Conservation (phyloP, 1,140 invertebrate species). For the Diorhabda elongata region DNA sequence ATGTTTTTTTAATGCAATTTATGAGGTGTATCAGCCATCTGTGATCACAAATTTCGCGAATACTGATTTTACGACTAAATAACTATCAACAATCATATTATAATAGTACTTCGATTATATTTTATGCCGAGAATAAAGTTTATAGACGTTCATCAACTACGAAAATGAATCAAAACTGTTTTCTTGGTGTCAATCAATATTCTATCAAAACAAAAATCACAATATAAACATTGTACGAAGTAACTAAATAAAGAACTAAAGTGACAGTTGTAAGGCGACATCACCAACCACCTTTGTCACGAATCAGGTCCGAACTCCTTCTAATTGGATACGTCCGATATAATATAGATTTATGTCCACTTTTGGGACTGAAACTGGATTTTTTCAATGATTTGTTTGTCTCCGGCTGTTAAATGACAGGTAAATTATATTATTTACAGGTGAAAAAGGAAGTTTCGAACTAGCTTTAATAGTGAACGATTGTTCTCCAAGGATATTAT, state of each 20-base stretch:
- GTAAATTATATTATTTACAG: neutral
- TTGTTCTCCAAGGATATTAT: neutral
- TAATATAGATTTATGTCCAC: slow-evolving; percentile 3
- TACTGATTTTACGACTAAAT: no score
- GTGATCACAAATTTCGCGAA: no score
- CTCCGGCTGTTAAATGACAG: neutral
- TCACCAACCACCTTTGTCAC: neutral
- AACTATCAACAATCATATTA: no score
- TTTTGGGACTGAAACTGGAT: slow-evolving; percentile 2
- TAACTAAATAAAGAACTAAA: neutral
- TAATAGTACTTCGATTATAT: no score
- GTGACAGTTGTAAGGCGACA: neutral
- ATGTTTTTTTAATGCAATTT: no score
- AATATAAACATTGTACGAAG: no score
- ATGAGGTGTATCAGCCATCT: no score
- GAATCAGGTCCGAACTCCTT: neutral
- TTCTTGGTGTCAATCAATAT: no score
- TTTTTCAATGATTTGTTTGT: slow-evolving; percentile 1
- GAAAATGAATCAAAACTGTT: no score
- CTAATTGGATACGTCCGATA: neutral
- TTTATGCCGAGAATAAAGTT: no score
- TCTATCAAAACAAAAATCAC: no score
- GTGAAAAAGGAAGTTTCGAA: neutral
- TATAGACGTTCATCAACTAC: no score
- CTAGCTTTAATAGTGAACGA: neutral